phyloP scores from a whole-genome alignment of 2,797 vertebrate species.

The Gouania willdenowi region DNA sequence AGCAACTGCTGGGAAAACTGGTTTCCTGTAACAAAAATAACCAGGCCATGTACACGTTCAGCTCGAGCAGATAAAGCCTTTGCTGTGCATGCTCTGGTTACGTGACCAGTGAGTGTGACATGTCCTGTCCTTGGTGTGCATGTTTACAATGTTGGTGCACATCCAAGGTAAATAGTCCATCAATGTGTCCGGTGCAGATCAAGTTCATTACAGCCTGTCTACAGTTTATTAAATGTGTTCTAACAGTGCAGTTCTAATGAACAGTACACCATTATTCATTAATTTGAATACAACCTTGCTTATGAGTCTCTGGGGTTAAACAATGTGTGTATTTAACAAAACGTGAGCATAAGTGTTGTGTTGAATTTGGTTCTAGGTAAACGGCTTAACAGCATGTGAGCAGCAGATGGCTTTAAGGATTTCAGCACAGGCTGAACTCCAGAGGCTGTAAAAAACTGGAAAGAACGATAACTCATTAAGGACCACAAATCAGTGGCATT shows the following conservation, averaged over 20 bases:
- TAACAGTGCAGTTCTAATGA: too few species aligned
- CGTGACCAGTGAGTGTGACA: background rate
- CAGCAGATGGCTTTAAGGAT: slow-evolving; percentile 48
- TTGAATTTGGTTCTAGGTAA: slow-evolving; percentile 15
- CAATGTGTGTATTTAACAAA: too few species aligned
- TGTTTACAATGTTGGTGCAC: background rate
- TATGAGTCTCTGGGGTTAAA: too few species aligned
- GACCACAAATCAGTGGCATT: background rate
- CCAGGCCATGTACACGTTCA: background rate
- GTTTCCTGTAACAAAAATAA: slow-evolving; percentile 39
- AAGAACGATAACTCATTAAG: too few species aligned
- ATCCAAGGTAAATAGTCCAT: too few species aligned
- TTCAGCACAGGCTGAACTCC: slow-evolving; percentile 35
- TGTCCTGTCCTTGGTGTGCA: background rate
- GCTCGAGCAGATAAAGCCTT: background rate
- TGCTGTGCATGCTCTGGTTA: slow-evolving; percentile 7
- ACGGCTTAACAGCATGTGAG: slow-evolving; percentile 32
- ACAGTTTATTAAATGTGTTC: too few species aligned
- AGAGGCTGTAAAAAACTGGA: slow-evolving; percentile 10
- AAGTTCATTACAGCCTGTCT: too few species aligned
- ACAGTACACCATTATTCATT: too few species aligned
- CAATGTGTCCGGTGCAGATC: too few species aligned
- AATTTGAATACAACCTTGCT: too few species aligned
- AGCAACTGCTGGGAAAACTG: slow-evolving; percentile 34
- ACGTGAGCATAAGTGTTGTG: too few species aligned